These are phyloP conservation scores for Sebastes jordani DNA, from an alignment of 2,797 vertebrate genomes.

Conservation along the genomic window DNA sequence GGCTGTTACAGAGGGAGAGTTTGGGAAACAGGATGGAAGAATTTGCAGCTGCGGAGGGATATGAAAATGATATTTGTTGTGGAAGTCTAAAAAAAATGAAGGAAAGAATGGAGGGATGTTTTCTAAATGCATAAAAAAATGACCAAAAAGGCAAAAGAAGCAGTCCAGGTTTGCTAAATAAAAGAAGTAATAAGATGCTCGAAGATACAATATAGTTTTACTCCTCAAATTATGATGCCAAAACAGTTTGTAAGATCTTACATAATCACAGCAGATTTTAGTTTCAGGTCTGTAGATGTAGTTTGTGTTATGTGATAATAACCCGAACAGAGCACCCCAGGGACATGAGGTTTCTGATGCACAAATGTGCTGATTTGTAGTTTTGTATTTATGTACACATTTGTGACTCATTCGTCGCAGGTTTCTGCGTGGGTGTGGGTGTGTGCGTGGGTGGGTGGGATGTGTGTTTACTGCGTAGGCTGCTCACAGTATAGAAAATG, in stretches of 20 bases:
- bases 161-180: not conserved
- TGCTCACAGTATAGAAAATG: slow-evolving; percentile 71
- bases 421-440: slow-evolving; percentile 29
- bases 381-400: slow-evolving; percentile 30
- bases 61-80: not conserved
- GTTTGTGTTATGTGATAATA: not conserved
- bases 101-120: not conserved
- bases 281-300: not conserved
- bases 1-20: slow-evolving; percentile 5
- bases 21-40: not conserved
- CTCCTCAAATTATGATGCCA: not conserved
- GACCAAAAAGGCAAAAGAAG: not conserved
- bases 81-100: not conserved
- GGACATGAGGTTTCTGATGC: slow-evolving; percentile 37
- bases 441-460: slow-evolving; percentile 28
- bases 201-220: not conserved
- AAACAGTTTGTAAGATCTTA: not conserved
- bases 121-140: not conserved
- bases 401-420: slow-evolving; percentile 43
- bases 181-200: not conserved
- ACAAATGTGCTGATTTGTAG: slow-evolving; percentile 53
- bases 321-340: slow-evolving; percentile 12
- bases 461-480: slow-evolving; percentile 59
- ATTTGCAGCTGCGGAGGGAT: not conserved
- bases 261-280: not conserved